Percentiles rank a stretch among this genome's conserved stretches.
These are phyloP conservation scores for Cladopsammia gracilis DNA, from an alignment of 64 coral and sea anemone species.

Conservation along the genomic window DNA sequence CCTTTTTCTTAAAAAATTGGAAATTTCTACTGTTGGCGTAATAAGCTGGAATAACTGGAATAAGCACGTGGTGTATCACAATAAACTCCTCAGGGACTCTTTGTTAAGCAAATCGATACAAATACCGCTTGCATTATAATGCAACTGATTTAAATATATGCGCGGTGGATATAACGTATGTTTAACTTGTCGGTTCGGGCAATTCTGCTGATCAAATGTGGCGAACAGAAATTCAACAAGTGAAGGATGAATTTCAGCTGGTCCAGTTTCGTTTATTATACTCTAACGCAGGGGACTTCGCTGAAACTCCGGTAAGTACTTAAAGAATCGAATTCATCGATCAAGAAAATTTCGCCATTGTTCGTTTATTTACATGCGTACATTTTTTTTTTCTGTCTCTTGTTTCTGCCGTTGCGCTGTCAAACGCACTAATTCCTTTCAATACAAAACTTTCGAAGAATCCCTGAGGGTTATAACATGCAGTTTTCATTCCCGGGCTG, in stretches of 20 bases:
- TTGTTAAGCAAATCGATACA: slow-evolving; percentile 21
- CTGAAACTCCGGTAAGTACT: slow-evolving; percentile 30
- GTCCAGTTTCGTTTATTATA: slow-evolving; percentile 30
- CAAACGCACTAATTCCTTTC: background rate
- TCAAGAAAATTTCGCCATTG: slow-evolving; percentile 8
- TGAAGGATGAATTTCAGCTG: slow-evolving; percentile 17
- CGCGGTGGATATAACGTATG: too few relatives aligned
- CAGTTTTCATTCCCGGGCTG: too few relatives aligned
- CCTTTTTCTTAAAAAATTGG: too few relatives aligned
- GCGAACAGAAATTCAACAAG: slow-evolving; percentile 2
- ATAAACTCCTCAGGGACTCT: background rate
- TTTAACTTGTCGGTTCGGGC: too few relatives aligned
- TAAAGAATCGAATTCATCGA: background rate
- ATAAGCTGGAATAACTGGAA: background rate
- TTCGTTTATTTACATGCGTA: background rate
- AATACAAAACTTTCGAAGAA: background rate
- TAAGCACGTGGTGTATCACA: background rate
- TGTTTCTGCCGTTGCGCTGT: background rate
- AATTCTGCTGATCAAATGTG: background rate
- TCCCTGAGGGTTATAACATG: background rate
- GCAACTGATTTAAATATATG: slow-evolving; percentile 2
- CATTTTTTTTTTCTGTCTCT: background rate
- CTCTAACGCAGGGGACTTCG: slow-evolving; percentile 39
- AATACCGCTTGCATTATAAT: background rate
- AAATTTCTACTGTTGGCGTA: background rate